Percentiles rank a stretch among this genome's conserved stretches.
Conservation (phyloP, 2,113 vertebrate species). For the Protobothrops mucrosquamatus region DNA sequence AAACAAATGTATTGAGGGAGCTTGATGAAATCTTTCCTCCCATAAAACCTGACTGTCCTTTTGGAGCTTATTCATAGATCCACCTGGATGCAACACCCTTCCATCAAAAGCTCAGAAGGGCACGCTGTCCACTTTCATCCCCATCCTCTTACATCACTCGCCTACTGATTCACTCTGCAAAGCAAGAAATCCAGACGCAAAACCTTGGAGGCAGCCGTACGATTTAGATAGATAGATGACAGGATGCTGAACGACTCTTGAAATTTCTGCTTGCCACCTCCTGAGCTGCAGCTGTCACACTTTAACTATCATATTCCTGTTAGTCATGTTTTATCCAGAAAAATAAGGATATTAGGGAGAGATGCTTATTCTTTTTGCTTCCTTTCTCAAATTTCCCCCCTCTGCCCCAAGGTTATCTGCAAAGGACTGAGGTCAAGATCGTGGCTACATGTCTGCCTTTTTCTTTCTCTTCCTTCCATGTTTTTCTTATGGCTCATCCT, state of each 20-base stretch:
- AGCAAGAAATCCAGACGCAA: slow-evolving; percentile 22
- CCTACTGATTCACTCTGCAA: slow-evolving; percentile 6
- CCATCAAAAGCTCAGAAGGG: not conserved
- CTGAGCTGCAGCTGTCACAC: slow-evolving; percentile 1
- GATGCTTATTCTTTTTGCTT: not conserved
- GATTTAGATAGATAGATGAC: not conserved
- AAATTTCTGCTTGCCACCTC: slow-evolving; percentile 21
- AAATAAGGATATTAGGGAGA: slow-evolving; percentile 10
- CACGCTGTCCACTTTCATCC: not conserved
- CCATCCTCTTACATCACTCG: not conserved
- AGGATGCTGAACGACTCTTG: fast-evolving
- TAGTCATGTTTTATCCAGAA: slow-evolving; percentile 10
- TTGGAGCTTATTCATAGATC: not conserved
- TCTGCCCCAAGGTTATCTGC: not conserved
- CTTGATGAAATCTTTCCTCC: not conserved
- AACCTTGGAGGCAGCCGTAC: slow-evolving; percentile 7
- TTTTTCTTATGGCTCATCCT: not conserved
- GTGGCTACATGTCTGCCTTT: not conserved
- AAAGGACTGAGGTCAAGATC: not conserved
- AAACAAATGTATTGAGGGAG: not conserved
- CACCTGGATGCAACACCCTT: not conserved
- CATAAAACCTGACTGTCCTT: not conserved
- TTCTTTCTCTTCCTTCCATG: not conserved
- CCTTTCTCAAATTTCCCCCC: not conserved
- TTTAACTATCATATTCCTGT: slow-evolving; percentile 11